These are phyloP conservation scores for Phyllopteryx taeniolatus DNA, from an alignment of 2,113 vertebrate genomes.

Conservation along the genomic window DNA sequence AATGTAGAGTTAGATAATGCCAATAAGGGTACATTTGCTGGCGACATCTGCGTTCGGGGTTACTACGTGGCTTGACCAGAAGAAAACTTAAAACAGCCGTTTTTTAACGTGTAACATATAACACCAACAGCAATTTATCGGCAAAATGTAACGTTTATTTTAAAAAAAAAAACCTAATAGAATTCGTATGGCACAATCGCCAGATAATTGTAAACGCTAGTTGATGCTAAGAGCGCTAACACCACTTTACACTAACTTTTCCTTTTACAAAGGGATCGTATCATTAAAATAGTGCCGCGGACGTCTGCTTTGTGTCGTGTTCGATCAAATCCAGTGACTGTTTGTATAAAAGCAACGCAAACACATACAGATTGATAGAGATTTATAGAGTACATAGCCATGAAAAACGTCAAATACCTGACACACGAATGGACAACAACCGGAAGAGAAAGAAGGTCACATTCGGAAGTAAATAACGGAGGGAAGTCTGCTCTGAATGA, in stretches of 20 bases:
- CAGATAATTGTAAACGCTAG: neutral
- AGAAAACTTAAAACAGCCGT: neutral
- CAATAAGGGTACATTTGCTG: neutral
- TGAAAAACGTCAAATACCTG: constrained; percentile 51
- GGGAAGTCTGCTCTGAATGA: accelerated
- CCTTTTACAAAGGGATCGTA: neutral
- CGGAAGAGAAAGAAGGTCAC: constrained; percentile 66
- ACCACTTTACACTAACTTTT: neutral
- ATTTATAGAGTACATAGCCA: constrained; percentile 22
- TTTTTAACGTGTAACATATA: neutral
- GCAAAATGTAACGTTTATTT: neutral
- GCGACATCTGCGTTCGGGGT: neutral
- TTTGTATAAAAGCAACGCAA: neutral
- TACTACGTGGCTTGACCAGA: neutral
- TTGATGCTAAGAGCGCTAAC: constrained; percentile 13
- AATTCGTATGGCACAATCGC: neutral
- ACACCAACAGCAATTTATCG: neutral
- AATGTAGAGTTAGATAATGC: neutral
- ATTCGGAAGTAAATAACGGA: constrained; percentile 21
- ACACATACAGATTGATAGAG: constrained; percentile 52
- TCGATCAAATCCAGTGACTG: neutral
- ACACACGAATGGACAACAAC: constrained; percentile 64
- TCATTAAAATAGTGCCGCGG: neutral
- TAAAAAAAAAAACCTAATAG: neutral
- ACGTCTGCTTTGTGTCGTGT: neutral